Percentiles rank a stretch among this genome's conserved stretches.
Conservation (phyloP, 2,888 invertebrate species). For the Drosophila nigricruria region DNA sequence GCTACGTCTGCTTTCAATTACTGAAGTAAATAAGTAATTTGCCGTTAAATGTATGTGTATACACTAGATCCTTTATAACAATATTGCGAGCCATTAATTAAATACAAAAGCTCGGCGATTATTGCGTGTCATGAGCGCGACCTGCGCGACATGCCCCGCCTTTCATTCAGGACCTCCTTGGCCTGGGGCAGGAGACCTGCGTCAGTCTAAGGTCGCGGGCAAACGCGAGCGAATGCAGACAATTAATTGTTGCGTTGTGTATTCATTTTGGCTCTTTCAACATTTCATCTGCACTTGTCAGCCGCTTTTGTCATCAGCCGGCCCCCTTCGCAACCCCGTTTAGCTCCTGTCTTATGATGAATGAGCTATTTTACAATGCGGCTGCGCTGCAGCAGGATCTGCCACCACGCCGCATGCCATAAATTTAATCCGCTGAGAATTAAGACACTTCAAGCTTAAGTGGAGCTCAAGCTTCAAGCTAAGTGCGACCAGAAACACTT, state of each 20-base stretch:
- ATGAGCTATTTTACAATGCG: slow-evolving; percentile 75
- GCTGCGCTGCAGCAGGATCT: slow-evolving; percentile 57
- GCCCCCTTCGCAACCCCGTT: not conserved
- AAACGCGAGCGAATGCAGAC: slow-evolving; percentile 57
- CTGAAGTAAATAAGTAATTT: slow-evolving; percentile 65
- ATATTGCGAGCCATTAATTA: slow-evolving; percentile 75
- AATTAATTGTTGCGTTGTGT: slow-evolving; percentile 78
- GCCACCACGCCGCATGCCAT: slow-evolving; percentile 27
- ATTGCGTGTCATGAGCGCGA: slow-evolving; percentile 71
- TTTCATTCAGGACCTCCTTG: not conserved
- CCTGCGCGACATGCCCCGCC: slow-evolving; percentile 49
- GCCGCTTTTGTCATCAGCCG: slow-evolving; percentile 62
- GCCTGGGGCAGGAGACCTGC: slow-evolving; percentile 24
- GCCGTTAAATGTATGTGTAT: slow-evolving; percentile 50
- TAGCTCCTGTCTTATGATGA: slow-evolving; percentile 67
- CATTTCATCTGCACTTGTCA: slow-evolving; percentile 82
- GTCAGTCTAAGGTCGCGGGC: slow-evolving; percentile 18
- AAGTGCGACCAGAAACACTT: not conserved
- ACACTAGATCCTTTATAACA: slow-evolving; percentile 58
- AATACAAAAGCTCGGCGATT: slow-evolving; percentile 74
- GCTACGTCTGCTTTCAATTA: slow-evolving; percentile 69
- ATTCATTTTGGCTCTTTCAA: slow-evolving; percentile 79
- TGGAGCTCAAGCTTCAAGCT: slow-evolving; percentile 15
- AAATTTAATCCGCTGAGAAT: slow-evolving; percentile 66
- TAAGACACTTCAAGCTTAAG: slow-evolving; percentile 45